Percentiles rank a stretch among this genome's conserved stretches.
Evolutionary conservation across 2,888 invertebrate genomes (phyloP).

Genomic region (Sphecodes monilicornis): DNA sequence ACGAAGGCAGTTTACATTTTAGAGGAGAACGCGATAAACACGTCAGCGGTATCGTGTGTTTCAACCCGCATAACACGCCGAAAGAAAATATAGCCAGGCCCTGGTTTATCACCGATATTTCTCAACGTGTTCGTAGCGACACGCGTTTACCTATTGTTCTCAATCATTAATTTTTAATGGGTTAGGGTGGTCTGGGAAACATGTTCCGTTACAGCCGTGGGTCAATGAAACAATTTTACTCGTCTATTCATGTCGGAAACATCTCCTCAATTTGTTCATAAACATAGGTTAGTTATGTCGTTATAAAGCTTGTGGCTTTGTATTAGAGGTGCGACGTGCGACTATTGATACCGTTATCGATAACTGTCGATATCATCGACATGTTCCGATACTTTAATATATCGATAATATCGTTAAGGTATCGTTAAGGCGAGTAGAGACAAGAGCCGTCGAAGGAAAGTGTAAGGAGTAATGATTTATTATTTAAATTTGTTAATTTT

Average conservation of each 20-base stretch:
- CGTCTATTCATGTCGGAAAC: neutral
- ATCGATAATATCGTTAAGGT: too few relatives aligned
- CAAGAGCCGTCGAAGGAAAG: too few relatives aligned
- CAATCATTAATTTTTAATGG: slow-evolving; percentile 24
- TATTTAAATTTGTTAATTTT: too few relatives aligned
- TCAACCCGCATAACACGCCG: slow-evolving; percentile 8
- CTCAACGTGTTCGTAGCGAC: neutral
- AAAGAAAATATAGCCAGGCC: neutral
- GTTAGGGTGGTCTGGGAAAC: neutral
- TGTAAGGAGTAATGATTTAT: too few relatives aligned
- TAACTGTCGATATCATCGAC: too few relatives aligned
- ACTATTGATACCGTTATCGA: too few relatives aligned
- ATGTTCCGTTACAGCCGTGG: neutral
- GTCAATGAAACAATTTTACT: slow-evolving; percentile 17
- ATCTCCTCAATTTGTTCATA: neutral
- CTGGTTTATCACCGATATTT: slow-evolving; percentile 44
- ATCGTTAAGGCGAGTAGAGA: too few relatives aligned
- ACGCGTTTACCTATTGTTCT: neutral
- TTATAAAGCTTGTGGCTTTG: neutral
- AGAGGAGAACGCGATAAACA: slow-evolving; percentile 34
- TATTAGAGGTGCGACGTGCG: neutral
- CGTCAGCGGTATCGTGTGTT: slow-evolving; percentile 27
- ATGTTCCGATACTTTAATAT: too few relatives aligned
- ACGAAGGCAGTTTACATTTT: slow-evolving; percentile 41
- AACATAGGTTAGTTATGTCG: neutral